Evolutionary conservation across 2,113 vertebrate genomes (phyloP).

Genomic region (Pontoporia blainvillei): DNA sequence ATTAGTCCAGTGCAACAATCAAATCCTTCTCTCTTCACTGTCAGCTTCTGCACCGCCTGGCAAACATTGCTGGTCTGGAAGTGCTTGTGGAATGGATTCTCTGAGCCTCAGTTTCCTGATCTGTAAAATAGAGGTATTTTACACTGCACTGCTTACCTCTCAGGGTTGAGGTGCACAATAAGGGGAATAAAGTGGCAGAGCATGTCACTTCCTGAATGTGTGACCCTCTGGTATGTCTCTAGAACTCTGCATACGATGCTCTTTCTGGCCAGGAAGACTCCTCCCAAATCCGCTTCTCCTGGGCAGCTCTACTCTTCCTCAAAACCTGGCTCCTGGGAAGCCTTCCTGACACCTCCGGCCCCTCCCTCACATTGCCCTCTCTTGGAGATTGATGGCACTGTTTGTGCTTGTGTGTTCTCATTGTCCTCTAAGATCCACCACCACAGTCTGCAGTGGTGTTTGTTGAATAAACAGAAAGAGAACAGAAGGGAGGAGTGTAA

Average conservation of each 20-base stretch:
- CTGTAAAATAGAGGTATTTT: background rate
- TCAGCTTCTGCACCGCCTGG: background rate
- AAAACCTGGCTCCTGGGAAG: background rate
- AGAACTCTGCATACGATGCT: background rate
- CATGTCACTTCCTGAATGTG: background rate
- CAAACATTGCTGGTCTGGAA: background rate
- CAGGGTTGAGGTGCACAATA: background rate
- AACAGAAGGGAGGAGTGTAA: background rate
- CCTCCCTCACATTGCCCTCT: background rate
- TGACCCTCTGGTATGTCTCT: background rate
- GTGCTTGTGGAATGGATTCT: background rate
- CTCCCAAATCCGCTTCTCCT: background rate
- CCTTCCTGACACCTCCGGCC: background rate
- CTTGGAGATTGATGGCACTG: background rate
- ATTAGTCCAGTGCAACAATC: background rate
- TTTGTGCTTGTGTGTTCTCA: background rate
- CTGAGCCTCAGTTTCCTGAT: background rate
- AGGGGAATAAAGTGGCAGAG: background rate
- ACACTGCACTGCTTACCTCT: background rate
- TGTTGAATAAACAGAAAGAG: background rate
- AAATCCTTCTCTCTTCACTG: background rate
- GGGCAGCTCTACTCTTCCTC: background rate
- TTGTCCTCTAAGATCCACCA: background rate
- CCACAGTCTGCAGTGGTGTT: background rate
- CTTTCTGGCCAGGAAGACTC: background rate